Evolutionary conservation across 2,888 invertebrate genomes (phyloP), one percentile per base, ranked within the genome.

Genomic region (Tenthredo mesomela): DNA sequence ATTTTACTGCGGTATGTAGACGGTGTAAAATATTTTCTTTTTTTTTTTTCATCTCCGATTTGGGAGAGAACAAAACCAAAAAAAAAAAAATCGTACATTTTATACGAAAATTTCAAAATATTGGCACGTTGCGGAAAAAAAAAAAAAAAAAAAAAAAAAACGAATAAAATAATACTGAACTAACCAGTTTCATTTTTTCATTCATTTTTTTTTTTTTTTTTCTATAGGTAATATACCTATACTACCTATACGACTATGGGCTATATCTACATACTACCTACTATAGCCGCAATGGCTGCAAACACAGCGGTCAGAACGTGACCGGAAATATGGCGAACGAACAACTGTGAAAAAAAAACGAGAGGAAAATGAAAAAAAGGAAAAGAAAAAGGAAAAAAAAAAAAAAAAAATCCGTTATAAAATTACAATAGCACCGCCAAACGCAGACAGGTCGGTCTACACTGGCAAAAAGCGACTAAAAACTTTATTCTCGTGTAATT

Each of bases 251-350:
- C 47, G 47, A 47, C 15, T 47, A 15, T 47, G 15, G 47, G 47
- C 21, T 47, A 15, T 47, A n/a, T 12, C 47, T 25, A 25, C 7
- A 73, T 37, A 37, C 43, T 43, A 25, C 12, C n/a, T 25, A 25
- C 75, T 25, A 25, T 10, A 4, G 67, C 9, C n/a, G 37, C 75
- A 10, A 43, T 75, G 75, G 43, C n/a, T 43, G 75, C 70, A 37
- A 70, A 37, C 75, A 33, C 47, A 33, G 58, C 33, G 33, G 37
- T 47, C 33, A 47, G 54, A 54, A 78, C 78, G 78, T 78, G 78
- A 78, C 78, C 78, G 78, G 78, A 78, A 54, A 78, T 78, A 78
- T 54, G 78, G 58, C 78, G 54, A 58, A 78, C 78, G 47, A 78
- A 54, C 15, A 75, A 75, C 75, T 50, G 50, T 77, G 33, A 15